Evolutionary conservation across 2,888 invertebrate genomes (phyloP).

Genomic region (Cantharis rufa): DNA sequence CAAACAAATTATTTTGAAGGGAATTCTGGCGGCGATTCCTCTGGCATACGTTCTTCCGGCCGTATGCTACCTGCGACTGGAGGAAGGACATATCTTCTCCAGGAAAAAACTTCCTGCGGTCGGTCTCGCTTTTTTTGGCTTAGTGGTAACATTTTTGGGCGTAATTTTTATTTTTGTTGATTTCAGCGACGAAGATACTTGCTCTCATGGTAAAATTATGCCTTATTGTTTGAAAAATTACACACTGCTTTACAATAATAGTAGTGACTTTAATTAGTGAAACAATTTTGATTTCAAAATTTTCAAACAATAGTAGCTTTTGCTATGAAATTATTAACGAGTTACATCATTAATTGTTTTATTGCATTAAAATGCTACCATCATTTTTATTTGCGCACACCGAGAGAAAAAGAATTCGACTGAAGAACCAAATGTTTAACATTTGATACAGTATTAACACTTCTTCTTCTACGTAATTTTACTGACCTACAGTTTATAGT

Average conservation of each 20-base stretch:
- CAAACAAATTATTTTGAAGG: constrained; percentile 57
- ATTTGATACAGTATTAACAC: too few relatives aligned
- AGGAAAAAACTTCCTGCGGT: constrained; percentile 72
- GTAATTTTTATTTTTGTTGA: constrained; percentile 62
- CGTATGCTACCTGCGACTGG: constrained; percentile 75
- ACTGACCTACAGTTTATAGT: too few relatives aligned
- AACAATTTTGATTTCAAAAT: background rate
- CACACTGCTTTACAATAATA: constrained; percentile 6
- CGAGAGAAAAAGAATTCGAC: background rate
- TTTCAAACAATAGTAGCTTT: background rate
- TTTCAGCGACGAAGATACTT: constrained; percentile 60
- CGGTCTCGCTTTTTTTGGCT: constrained; percentile 70
- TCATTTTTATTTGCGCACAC: background rate
- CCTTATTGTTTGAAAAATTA: constrained; percentile 58
- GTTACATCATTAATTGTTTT: background rate
- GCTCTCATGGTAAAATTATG: constrained; percentile 68
- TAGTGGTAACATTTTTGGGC: constrained; percentile 65
- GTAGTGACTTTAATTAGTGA: background rate
- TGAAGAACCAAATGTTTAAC: background rate
- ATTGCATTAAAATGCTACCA: background rate
- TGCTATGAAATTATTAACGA: background rate
- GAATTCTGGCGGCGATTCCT: constrained; percentile 80
- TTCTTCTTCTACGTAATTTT: too few relatives aligned
- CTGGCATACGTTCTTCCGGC: constrained; percentile 82
- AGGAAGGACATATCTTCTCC: constrained; percentile 70